Percentiles rank a stretch among this genome's conserved stretches.
Evolutionary conservation across 2,888 invertebrate genomes (phyloP).

Genomic region (Dryocosmus kuriphilus): DNA sequence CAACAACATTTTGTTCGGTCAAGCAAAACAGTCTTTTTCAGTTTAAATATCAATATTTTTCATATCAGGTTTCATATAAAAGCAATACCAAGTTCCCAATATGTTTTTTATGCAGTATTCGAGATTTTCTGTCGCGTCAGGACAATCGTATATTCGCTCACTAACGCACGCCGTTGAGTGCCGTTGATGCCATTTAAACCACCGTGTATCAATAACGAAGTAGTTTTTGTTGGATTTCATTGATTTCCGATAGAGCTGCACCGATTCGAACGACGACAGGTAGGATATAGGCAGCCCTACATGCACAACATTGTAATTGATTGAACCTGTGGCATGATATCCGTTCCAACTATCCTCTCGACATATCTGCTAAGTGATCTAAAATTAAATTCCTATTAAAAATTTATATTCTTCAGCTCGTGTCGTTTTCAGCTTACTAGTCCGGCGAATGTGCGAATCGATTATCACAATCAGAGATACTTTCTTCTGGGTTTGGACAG

Average conservation of each 20-base stretch:
- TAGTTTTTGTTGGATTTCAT: slow-evolving; percentile 72
- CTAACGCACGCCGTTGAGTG: slow-evolving; percentile 1
- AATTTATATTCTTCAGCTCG: not conserved
- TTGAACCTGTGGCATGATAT: slow-evolving; percentile 73
- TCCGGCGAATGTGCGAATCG: not conserved
- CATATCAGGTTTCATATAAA: not conserved
- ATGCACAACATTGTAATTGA: slow-evolving; percentile 64
- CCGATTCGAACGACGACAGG: slow-evolving; percentile 59
- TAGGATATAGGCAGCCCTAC: slow-evolving; percentile 48
- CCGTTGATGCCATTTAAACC: slow-evolving; percentile 69
- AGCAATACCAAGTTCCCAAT: not conserved
- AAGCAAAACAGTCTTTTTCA: too few species aligned
- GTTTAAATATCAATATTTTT: slow-evolving; percentile 14
- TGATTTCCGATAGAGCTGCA: slow-evolving; percentile 73
- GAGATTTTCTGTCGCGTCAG: slow-evolving; percentile 24
- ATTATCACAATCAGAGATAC: not conserved
- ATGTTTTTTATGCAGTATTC: slow-evolving; percentile 15
- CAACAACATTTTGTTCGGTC: too few species aligned
- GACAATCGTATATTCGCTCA: slow-evolving; percentile 25
- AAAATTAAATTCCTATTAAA: slow-evolving; percentile 49
- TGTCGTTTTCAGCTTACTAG: not conserved
- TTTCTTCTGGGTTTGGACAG: not conserved
- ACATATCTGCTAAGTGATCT: slow-evolving; percentile 19
- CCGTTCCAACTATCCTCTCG: slow-evolving; percentile 47
- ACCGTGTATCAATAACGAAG: slow-evolving; percentile 72